Evolutionary conservation across 2,113 vertebrate species (phyloP).

Genomic region (Larimichthys polyactis): DNA sequence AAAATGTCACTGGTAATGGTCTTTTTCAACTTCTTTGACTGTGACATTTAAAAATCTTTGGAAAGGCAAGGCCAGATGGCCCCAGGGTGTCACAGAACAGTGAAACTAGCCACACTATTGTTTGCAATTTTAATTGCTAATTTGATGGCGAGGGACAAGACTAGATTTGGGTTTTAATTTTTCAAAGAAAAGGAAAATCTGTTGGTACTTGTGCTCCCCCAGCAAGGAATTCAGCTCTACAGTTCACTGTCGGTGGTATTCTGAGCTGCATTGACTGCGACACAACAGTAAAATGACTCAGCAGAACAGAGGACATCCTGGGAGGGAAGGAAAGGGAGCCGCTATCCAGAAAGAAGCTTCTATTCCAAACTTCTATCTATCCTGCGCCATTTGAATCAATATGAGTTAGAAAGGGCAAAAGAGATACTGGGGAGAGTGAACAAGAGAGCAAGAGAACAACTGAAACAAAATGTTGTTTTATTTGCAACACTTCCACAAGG

Average conservation of each 20-base stretch:
- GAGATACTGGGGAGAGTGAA: conserved; percentile 4
- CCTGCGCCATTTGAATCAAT: conserved; percentile 43
- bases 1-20: conserved; percentile 80
- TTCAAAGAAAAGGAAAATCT: conserved; percentile 53
- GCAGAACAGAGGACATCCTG: conserved; percentile 36
- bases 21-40: conserved; percentile 71
- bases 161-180: conserved; percentile 70
- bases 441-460: conserved; percentile 1
- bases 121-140: conserved; percentile 77
- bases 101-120: conserved; percentile 59
- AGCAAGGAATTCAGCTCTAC: conserved; percentile 36
- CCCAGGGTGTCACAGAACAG: conserved; percentile 59
- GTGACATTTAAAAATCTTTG: conserved; percentile 81
- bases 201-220: conserved; percentile 28
- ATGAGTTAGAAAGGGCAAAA: conserved; percentile 29
- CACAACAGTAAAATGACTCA: conserved; percentile 54
- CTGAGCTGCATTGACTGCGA: conserved; percentile 48
- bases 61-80: conserved; percentile 52
- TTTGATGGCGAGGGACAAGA: conserved; percentile 73
- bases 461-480: conserved; percentile 1
- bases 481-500: conserved; percentile 19
- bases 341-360: conserved; percentile 1
- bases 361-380: conserved; percentile 7
- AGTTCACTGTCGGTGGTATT: conserved; percentile 45
- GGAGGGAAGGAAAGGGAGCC: conserved; percentile 12